These are phyloP conservation scores for Nasonia giraulti DNA, from an alignment of 1,140 invertebrate genomes.

Conservation along the genomic window DNA sequence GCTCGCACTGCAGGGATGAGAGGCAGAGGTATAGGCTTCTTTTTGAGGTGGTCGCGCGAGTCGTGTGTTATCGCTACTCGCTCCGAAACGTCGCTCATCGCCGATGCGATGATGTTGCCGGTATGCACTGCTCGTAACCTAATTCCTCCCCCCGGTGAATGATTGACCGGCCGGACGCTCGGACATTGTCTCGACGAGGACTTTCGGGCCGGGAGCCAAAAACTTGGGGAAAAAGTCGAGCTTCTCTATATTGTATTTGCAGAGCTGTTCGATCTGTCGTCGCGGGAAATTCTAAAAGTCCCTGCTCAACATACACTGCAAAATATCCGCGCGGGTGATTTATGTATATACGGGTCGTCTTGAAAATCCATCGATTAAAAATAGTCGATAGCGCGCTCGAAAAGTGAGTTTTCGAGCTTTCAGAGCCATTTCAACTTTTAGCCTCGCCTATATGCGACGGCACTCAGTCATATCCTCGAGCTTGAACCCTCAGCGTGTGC, in stretches of 20 bases:
- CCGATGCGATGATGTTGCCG: no score
- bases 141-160: no score
- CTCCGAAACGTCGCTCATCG: neutral
- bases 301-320: no score
- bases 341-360: neutral
- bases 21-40: neutral
- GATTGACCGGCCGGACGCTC: no score
- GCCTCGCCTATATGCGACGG: neutral
- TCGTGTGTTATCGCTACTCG: neutral
- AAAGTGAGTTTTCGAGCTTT: neutral
- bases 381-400: no score
- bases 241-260: conserved; percentile 23
- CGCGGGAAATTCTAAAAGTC: no score
- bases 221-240: neutral
- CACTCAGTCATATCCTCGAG: no score
- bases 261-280: conserved; percentile 21
- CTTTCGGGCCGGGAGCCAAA: neutral
- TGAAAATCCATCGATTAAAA: neutral
- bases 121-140: no score
- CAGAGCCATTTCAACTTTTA: neutral
- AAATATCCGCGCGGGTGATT: neutral
- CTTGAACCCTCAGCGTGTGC: no score
- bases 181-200: no score
- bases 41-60: neutral
- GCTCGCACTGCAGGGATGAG: no score